Evolutionary conservation across 2,888 invertebrate species (phyloP).

Genomic region (Xanthorhoe spadicearia): DNA sequence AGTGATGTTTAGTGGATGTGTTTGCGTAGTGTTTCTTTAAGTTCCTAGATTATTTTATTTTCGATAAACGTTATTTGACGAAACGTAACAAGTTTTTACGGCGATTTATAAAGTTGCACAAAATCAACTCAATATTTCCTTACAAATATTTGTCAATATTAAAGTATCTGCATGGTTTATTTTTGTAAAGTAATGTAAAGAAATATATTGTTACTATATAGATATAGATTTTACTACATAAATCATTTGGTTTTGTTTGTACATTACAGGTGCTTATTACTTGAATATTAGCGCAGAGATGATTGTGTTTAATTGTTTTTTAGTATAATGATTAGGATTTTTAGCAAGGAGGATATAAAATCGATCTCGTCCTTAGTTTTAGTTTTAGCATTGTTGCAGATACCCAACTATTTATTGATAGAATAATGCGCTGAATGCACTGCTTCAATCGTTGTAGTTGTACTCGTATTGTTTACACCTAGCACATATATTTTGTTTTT

Average conservation of each 20-base stretch:
- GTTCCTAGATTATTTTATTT: neutral
- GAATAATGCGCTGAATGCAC: neutral
- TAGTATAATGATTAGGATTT: too few relatives aligned
- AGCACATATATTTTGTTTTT: too few relatives aligned
- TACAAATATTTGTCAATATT: neutral
- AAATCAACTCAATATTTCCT: conserved; percentile 13
- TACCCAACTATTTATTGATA: neutral
- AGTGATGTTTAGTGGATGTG: conserved; percentile 28
- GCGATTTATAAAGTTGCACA: conserved; percentile 35
- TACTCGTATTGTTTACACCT: too few relatives aligned
- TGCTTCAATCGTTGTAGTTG: too few relatives aligned
- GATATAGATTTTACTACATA: too few relatives aligned
- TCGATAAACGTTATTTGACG: conserved; percentile 23
- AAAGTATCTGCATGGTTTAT: conserved; percentile 21
- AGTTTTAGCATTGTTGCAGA: neutral
- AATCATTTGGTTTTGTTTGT: too few relatives aligned
- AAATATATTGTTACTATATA: too few relatives aligned
- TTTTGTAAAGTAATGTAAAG: too few relatives aligned
- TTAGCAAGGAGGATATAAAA: neutral
- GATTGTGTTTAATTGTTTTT: too few relatives aligned
- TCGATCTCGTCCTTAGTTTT: too few relatives aligned
- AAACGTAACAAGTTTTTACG: conserved; percentile 30
- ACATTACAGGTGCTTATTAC: too few relatives aligned
- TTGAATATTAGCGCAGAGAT: too few relatives aligned
- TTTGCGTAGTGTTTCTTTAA: conserved; percentile 21